A percentile compares a stretch with the other conserved stretches of the same genome.
Conservation (phyloP, 2,888 invertebrate species). For the Acleris holmiana region DNA sequence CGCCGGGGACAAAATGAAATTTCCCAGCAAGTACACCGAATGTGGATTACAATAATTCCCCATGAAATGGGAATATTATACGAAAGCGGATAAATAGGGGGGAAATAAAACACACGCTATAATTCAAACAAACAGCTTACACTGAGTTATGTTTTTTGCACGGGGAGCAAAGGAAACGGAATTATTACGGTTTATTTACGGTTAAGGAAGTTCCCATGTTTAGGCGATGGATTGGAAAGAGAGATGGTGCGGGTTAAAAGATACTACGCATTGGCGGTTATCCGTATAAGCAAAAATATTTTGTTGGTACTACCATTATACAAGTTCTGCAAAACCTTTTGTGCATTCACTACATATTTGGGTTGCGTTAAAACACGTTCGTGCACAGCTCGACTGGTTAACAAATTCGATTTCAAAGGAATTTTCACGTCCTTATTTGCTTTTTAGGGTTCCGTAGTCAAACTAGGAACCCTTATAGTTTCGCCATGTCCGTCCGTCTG, state of each 20-base stretch:
- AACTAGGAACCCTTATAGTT: too few species aligned
- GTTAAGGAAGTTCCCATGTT: slow-evolving; percentile 5
- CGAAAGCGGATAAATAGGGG: slow-evolving; percentile 33
- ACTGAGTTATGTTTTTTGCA: slow-evolving; percentile 18
- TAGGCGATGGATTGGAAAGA: neutral
- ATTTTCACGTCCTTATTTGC: too few species aligned
- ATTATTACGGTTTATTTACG: slow-evolving; percentile 9
- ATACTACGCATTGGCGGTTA: too few species aligned
- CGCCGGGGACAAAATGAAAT: slow-evolving; percentile 54
- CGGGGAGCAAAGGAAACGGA: slow-evolving; percentile 8
- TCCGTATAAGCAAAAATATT: too few species aligned
- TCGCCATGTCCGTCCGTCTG: too few species aligned
- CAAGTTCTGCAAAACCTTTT: too few species aligned
- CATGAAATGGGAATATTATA: slow-evolving; percentile 36
- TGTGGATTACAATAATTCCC: slow-evolving; percentile 36
- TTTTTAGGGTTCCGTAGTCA: too few species aligned
- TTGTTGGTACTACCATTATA: too few species aligned
- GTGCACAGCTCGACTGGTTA: too few species aligned
- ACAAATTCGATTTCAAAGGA: too few species aligned
- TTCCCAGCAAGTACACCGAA: slow-evolving; percentile 41
- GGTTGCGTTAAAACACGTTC: too few species aligned
- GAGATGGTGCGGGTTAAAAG: neutral
- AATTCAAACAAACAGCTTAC: slow-evolving; percentile 32
- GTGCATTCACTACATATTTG: too few species aligned
- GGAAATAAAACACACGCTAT: slow-evolving; percentile 33